phyloP scores from a whole-genome alignment of 2,113 vertebrate genomes.

The Abramis brama region DNA sequence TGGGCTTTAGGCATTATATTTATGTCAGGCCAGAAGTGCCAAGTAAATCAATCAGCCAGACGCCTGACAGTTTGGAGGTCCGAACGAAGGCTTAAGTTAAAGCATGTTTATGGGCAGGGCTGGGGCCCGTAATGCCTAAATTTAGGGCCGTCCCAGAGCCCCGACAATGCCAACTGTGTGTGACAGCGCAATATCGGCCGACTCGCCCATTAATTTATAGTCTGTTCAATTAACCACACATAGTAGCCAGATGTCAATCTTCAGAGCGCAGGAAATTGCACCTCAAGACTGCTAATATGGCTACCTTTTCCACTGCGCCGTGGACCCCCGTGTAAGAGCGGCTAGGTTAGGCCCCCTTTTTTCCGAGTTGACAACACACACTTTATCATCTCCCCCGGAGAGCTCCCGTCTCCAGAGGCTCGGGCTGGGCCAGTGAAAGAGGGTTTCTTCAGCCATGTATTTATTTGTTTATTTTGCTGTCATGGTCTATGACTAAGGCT shows the following conservation, averaged over 20 bases:
- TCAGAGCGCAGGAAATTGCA: conserved; percentile 86
- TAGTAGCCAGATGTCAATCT: conserved; percentile 87
- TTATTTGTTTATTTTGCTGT: conserved; percentile 95
- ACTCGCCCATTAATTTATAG: conserved; percentile 86
- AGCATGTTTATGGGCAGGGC: conserved; percentile 79
- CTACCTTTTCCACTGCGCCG: conserved; percentile 81
- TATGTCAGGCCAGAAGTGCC: conserved; percentile 74
- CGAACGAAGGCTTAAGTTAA: conserved; percentile 80
- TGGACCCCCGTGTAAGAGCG: conserved; percentile 73
- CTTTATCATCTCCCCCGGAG: conserved; percentile 86
- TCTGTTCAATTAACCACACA: conserved; percentile 90
- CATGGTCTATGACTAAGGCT: conserved; percentile 85
- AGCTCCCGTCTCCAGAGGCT: conserved; percentile 79
- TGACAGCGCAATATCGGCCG: conserved; percentile 77
- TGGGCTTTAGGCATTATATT: conserved; percentile 68
- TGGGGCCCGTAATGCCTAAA: conserved; percentile 83
- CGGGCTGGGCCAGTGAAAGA: conserved; percentile 80
- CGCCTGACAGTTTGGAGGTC: conserved; percentile 83
- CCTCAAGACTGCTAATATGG: conserved; percentile 85
- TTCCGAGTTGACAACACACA: conserved; percentile 80
- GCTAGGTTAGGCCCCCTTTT: conserved; percentile 74
- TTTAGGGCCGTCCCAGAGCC: conserved; percentile 79
- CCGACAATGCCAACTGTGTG: conserved; percentile 88
- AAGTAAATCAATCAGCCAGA: conserved; percentile 85
- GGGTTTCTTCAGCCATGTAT: conserved; percentile 82